Conservation (phyloP, 2,113 vertebrate genomes). For the Sceloporus undulatus region DNA sequence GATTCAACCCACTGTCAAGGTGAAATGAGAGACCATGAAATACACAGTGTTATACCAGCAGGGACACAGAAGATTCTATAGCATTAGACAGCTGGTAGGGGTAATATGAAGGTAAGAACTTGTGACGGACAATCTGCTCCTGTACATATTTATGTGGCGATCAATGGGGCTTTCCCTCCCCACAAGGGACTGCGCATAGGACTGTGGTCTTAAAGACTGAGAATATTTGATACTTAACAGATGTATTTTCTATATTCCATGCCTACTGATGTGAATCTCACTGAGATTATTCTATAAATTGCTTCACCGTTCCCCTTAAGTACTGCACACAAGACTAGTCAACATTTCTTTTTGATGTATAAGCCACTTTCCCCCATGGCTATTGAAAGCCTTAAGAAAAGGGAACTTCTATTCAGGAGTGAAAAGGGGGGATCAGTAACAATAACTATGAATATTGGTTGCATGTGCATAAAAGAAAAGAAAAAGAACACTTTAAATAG, state of each 20-base stretch:
- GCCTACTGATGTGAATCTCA: neutral
- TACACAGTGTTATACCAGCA: neutral
- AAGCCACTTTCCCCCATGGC: neutral
- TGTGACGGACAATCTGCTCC: no score
- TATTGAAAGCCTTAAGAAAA: neutral
- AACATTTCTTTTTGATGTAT: fast-evolving
- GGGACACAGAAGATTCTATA: neutral
- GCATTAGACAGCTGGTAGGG: neutral
- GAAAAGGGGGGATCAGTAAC: neutral
- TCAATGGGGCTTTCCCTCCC: neutral
- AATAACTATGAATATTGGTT: neutral
- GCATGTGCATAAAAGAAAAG: neutral
- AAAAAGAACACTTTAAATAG: neutral
- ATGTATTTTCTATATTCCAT: neutral
- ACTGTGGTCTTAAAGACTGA: neutral
- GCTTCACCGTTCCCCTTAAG: neutral
- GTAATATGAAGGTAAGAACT: neutral
- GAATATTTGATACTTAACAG: neutral
- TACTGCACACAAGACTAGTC: neutral
- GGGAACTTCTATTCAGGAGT: neutral
- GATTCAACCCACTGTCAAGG: neutral
- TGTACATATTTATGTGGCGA: neutral
- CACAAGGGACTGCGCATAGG: neutral
- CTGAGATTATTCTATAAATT: neutral
- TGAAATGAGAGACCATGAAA: neutral